Percentiles rank a stretch among this genome's conserved stretches.
These are phyloP conservation scores for Metellina segmentata DNA, from an alignment of 2,888 invertebrate species.

Conservation along the genomic window DNA sequence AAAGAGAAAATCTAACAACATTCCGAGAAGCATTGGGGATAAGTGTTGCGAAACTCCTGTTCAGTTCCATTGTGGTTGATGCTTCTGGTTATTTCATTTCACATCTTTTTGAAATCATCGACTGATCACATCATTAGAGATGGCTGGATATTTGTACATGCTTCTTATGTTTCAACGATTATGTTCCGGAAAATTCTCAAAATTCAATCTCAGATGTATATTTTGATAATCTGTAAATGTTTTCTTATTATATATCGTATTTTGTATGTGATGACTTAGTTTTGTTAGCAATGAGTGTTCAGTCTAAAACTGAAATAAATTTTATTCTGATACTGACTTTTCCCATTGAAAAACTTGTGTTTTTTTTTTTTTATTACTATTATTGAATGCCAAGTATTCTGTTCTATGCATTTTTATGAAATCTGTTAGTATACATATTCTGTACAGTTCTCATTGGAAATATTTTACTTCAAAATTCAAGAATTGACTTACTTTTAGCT, in stretches of 20 bases:
- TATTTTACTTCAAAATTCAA: no score
- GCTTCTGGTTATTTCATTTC: constrained; percentile 60
- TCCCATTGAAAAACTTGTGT: not conserved
- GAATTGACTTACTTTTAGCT: no score
- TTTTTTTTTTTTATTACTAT: no score
- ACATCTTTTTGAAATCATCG: constrained; percentile 55
- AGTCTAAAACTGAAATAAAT: constrained; percentile 24
- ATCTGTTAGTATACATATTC: not conserved
- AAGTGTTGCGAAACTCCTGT: constrained; percentile 34
- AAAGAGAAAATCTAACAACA: constrained; percentile 46
- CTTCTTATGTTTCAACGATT: constrained; percentile 43
- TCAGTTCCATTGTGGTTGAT: constrained; percentile 55
- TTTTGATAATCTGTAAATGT: constrained; percentile 72
- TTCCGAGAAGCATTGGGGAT: constrained; percentile 52
- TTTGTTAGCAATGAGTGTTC: constrained; percentile 35
- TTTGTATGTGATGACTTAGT: constrained; percentile 70
- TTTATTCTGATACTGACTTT: constrained; percentile 26
- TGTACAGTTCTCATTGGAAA: not conserved
- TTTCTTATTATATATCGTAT: constrained; percentile 67
- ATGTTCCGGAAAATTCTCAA: constrained; percentile 40
- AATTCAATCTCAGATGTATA: constrained; percentile 70
- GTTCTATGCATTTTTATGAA: not conserved
- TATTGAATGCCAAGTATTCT: constrained; percentile 60
- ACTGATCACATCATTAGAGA: constrained; percentile 56
- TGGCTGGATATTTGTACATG: constrained; percentile 49